Base-by-base conservation (phyloP, 2,797 vertebrate genomes). In the Pogonophryne albipinna region DNA sequence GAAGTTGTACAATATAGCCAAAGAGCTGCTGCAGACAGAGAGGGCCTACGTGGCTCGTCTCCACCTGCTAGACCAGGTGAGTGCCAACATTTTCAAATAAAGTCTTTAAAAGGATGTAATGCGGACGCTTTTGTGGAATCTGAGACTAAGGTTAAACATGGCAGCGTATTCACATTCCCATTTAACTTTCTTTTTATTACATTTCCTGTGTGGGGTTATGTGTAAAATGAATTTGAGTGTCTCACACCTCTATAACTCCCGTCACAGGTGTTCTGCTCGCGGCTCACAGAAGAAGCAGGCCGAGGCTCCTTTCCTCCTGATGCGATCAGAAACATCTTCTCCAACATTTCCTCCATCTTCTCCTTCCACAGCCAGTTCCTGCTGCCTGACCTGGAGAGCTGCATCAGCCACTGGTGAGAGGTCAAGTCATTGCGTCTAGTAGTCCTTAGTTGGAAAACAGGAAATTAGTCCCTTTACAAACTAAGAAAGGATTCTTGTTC, bases 261-360 rank as follows among this genome's bases (percentile, higher is more conserved):
- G 1, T 34, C 17, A 23, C 89, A 98, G 97, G 90, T 97, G 42
- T 98, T 98, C 85, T 96, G 94, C 72, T 80, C 71, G 5, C 96
- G 94, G 58, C 87, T 98, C 44, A 93, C 95, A 27, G 95, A 92
- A 74, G 96, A 96, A 71, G 97, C 97, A 3, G 89, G 60, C 15
- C 89, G 84, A 45, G 97, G 96, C 78, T 92, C 89, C 0, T 96
- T 97, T 81, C 95, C 97, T 0, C 90, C 95, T 8, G 97, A 97
- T 0, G 93, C 96, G 75, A 94, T 98, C 19, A 96, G 89, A 84
- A 95, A 94, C 69, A 96, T 98, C 83, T 98, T 98, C 91, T 97
- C 97, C 83, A 98, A 98, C 87, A 94, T 96, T 83, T 96, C 97
- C 52, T 98, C 96, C 46, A 97, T 98, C 88, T 94, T 97, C 91